Base-by-base conservation (phyloP, 2,888 invertebrate genomes). In the Platypus cylindrus region DNA sequence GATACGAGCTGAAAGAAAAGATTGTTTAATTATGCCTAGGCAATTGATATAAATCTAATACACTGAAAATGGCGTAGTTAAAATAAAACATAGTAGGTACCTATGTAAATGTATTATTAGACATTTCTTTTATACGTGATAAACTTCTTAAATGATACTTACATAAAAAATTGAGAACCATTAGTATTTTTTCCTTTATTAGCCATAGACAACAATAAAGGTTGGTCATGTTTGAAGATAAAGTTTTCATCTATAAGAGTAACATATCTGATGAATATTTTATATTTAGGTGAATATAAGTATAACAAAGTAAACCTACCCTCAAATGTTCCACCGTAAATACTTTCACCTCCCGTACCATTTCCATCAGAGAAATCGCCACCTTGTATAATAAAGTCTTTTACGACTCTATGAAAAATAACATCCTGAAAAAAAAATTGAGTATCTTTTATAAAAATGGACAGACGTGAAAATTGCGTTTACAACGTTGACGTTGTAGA, bases 161-260 rank as follows among this genome's bases (percentile, higher is more conserved):
- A 95, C 93, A 95, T 87, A 65, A 95, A 95, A 67, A 98, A 98
- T 60, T 98, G 98, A 2, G 95, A 95, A 38, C 97, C 94, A 64
- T 98, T 98, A 24, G 97, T 95, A 57, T 95, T 83, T 62, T 86
- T 87, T 45, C 97, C 95, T 53, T 91, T 73, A 66, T 98, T 98
- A 11, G 97, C 97, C 97, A 98, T 98, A 24, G 95, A 95, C 37
- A 98, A 69, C 46, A 98, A 67, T 60, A 81, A 91, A 11, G 93
- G 85, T 48, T 75, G 73, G 51, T 87, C 87, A 68, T 95, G 95
- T 59, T 84, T 82, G 34, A 85, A 54, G 15, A 75, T 75, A 63
- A 97, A 91, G 53, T 79, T 79, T 67, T 98, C 97, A 78, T 98
- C 97, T 90, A 64, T 40, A 73, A 71, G 35, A 18, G 8, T 32